Evolutionary conservation across 2,888 invertebrate species (phyloP).

Genomic region (Byasa hedistus): DNA sequence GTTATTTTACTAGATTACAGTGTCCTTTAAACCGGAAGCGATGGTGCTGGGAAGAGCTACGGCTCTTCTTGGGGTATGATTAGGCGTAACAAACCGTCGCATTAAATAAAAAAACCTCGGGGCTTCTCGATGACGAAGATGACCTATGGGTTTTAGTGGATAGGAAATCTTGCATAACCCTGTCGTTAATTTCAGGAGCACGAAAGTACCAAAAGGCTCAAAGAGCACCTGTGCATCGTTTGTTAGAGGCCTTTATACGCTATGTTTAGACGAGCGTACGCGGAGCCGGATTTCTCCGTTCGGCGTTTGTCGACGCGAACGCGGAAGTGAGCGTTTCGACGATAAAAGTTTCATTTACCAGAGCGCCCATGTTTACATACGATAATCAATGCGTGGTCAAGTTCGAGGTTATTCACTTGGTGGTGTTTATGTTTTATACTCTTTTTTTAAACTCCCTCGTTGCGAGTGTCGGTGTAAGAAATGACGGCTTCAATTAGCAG

Average conservation of each 20-base stretch:
- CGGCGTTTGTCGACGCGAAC: slow-evolving; percentile 56
- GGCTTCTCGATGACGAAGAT: too few relatives aligned
- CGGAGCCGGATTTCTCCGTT: slow-evolving; percentile 55
- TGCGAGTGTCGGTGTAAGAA: slow-evolving; percentile 9
- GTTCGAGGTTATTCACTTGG: slow-evolving; percentile 70
- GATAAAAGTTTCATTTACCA: slow-evolving; percentile 64
- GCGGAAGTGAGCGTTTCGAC: slow-evolving; percentile 60
- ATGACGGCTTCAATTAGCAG: slow-evolving; percentile 21
- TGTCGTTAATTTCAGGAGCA: too few relatives aligned
- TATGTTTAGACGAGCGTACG: slow-evolving; percentile 41
- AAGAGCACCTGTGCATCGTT: neutral
- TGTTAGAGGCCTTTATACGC: slow-evolving; percentile 16
- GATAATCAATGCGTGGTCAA: slow-evolving; percentile 60
- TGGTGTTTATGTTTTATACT: slow-evolving; percentile 6
- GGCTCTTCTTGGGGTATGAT: too few relatives aligned
- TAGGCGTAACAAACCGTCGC: too few relatives aligned
- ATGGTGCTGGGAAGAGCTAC: too few relatives aligned
- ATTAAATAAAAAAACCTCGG: too few relatives aligned
- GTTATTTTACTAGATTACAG: too few relatives aligned
- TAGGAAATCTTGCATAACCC: too few relatives aligned
- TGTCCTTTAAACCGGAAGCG: too few relatives aligned
- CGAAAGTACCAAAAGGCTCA: too few relatives aligned
- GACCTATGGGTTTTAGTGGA: too few relatives aligned
- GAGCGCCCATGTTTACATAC: slow-evolving; percentile 63
- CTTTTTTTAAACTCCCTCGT: slow-evolving; percentile 10